phyloP scores from a whole-genome alignment of 2,797 vertebrate genomes.

The Sebastes itinus region DNA sequence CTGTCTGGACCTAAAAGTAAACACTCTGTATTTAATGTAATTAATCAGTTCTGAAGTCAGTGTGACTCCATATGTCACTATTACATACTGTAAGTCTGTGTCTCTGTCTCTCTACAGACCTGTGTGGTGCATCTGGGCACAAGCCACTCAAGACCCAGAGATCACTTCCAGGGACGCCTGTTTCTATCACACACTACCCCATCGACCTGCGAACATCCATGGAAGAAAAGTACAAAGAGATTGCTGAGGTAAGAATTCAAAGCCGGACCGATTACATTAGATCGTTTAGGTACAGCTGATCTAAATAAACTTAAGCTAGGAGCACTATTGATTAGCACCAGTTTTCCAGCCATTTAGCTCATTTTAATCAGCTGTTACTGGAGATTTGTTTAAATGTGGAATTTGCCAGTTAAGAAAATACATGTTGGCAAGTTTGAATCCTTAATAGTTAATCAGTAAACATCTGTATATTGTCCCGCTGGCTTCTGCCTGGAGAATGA shows the following conservation, averaged over 20 bases:
- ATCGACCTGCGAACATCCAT: conserved; percentile 93
- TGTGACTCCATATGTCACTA: not conserved
- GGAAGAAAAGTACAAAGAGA: conserved; percentile 97
- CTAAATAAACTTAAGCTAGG: not conserved
- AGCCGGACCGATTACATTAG: not conserved
- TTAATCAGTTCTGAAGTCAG: not conserved
- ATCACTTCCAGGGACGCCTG: conserved; percentile 89
- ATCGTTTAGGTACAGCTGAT: not conserved
- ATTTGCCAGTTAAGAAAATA: not conserved
- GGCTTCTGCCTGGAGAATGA: not conserved
- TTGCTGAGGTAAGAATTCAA: conserved; percentile 87
- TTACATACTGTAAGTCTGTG: not conserved
- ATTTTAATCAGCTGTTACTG: not conserved
- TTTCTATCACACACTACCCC: conserved; percentile 86
- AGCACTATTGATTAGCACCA: not conserved
- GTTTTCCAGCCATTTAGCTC: not conserved
- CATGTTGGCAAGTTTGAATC: not conserved
- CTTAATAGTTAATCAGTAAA: not conserved
- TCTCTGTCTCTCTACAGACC: conserved; percentile 76
- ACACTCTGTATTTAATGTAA: not conserved
- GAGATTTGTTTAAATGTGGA: not conserved
- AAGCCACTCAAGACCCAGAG: conserved; percentile 88
- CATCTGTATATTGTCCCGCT: not conserved
- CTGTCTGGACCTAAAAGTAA: not conserved
- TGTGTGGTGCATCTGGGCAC: conserved; percentile 74